Evolutionary conservation across 2,888 invertebrate genomes (phyloP).

Genomic region (Spilarctia lutea): DNA sequence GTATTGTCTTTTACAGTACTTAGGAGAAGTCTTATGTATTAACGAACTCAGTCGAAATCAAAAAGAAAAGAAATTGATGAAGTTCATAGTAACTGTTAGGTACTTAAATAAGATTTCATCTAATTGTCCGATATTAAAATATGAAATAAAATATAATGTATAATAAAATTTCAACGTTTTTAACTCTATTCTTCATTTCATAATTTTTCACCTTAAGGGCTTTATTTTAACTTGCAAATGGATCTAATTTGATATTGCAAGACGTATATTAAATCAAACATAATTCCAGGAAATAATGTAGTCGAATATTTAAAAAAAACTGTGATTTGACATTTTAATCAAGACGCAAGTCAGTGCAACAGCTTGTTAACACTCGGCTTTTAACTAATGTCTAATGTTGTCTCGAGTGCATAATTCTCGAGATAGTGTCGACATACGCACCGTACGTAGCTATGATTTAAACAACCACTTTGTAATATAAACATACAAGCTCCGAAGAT

Average conservation of each 20-base stretch:
- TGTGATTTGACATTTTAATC: constrained; percentile 15
- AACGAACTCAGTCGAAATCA: not conserved
- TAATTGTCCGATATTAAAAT: not conserved
- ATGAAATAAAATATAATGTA: no score
- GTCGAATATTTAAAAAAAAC: constrained; percentile 11
- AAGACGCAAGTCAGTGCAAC: constrained; percentile 8
- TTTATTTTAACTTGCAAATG: not conserved
- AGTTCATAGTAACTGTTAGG: not conserved
- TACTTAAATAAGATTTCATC: not conserved
- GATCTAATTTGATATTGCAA: no score
- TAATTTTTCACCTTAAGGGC: no score
- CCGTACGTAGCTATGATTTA: constrained; percentile 43
- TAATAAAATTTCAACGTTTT: no score
- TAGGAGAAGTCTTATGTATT: constrained; percentile 32
- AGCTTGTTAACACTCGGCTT: constrained; percentile 2
- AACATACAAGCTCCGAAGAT: constrained; percentile 56
- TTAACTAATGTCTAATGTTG: constrained; percentile 23
- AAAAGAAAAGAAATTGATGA: no score
- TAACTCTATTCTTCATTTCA: no score
- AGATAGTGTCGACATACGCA: constrained; percentile 45
- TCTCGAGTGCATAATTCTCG: constrained; percentile 32
- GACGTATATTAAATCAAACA: not conserved
- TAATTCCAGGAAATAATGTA: not conserved
- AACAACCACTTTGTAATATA: constrained; percentile 68
- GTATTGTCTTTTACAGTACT: constrained; percentile 42